Evolutionary conservation across 1,140 invertebrate genomes (phyloP).

Genomic region (Drosophila kohkoa): DNA sequence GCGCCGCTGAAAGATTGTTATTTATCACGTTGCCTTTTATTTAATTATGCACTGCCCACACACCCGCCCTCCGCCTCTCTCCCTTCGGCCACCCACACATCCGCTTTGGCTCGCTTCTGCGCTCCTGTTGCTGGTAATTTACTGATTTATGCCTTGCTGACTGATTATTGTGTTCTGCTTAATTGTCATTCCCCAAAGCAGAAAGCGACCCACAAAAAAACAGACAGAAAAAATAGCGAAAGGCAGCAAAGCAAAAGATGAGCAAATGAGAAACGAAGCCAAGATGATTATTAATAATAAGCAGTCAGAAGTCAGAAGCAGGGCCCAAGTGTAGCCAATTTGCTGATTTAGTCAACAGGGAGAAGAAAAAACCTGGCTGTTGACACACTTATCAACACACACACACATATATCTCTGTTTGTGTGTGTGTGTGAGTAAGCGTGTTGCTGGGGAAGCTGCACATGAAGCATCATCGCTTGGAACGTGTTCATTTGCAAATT

Average conservation of each 20-base stretch:
- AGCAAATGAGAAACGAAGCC: conserved; percentile 36
- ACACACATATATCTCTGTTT: conserved; percentile 5
- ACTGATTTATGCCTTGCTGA: conserved; percentile 76
- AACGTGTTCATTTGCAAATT: conserved; percentile 84
- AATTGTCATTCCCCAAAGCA: conserved; percentile 75
- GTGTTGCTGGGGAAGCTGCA: conserved; percentile 1
- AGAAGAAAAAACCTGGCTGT: conserved; percentile 64
- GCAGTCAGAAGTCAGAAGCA: conserved; percentile 53
- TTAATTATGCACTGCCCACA: conserved; percentile 68
- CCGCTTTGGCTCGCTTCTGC: not conserved
- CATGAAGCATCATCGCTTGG: conserved; percentile 65
- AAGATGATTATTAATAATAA: conserved; percentile 79
- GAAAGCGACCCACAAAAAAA: conserved; percentile 42
- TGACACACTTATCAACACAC: conserved; percentile 80
- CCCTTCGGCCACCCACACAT: not conserved
- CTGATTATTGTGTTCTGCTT: conserved; percentile 77
- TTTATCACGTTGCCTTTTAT: conserved; percentile 82
- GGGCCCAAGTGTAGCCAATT: conserved; percentile 76
- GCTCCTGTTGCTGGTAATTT: conserved; percentile 55
- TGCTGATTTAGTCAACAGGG: conserved; percentile 74
- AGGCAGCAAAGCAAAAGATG: conserved; percentile 4
- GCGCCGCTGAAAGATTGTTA: conserved; percentile 74
- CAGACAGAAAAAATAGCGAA: not conserved
- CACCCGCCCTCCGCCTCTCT: not conserved
- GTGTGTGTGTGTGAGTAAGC: conserved; percentile 3